Percentiles rank a stretch among this genome's conserved stretches.
Evolutionary conservation across 2,888 invertebrate genomes (phyloP).

Genomic region (Gortyna flavago): DNA sequence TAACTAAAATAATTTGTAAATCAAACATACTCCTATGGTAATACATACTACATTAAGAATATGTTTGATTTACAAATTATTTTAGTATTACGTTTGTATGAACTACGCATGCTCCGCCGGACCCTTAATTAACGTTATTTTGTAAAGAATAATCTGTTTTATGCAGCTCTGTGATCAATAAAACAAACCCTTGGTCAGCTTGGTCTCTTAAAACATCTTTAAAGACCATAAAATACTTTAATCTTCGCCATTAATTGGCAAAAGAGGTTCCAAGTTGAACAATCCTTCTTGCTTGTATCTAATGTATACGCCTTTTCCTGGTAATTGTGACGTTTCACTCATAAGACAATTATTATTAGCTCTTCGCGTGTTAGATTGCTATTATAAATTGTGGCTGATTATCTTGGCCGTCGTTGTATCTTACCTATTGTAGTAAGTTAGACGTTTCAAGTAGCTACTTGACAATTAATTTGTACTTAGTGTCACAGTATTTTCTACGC

Average conservation of each 20-base stretch:
- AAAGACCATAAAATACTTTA: conserved; percentile 71
- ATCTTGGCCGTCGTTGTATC: conserved; percentile 27
- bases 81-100: too few species aligned
- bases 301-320: conserved; percentile 72
- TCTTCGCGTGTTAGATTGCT: conserved; percentile 68
- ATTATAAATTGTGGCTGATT: conserved; percentile 66
- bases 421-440: conserved; percentile 32
- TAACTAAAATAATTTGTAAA: too few species aligned
- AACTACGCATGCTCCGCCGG: too few species aligned
- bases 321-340: conserved; percentile 75
- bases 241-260: conserved; percentile 66
- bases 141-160: conserved; percentile 49
- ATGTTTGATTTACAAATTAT: too few species aligned
- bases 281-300: conserved; percentile 62
- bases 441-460: conserved; percentile 20
- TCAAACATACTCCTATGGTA: too few species aligned
- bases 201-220: conserved; percentile 61
- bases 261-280: conserved; percentile 64
- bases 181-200: conserved; percentile 62
- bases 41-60: too few species aligned
- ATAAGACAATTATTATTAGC: conserved; percentile 73
- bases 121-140: conserved; percentile 14
- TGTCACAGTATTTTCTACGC: conserved; percentile 33
- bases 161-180: conserved; percentile 48
- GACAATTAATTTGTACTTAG: conserved; percentile 13